Base-by-base conservation (phyloP, 30 jellyfish, hydroid and myxozoan species). In the Turritopsis dohrnii region DNA sequence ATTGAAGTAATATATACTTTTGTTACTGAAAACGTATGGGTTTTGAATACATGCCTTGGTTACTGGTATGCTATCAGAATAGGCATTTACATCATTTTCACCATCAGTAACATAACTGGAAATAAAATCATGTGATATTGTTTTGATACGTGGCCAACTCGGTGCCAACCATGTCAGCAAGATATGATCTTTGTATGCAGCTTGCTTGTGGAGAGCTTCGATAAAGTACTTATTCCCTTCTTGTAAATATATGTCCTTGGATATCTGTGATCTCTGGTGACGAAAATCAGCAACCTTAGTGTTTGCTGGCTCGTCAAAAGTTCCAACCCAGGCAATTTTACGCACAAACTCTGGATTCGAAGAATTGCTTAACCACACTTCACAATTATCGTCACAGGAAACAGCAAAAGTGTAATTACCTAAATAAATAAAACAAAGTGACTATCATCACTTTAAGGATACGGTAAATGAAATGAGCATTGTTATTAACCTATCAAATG, bases 131-230 rank as follows among this genome's bases (percentile, higher is more conserved):
- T 88, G 31, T 27, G 53, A 71, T 22, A 92, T 84, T 20, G 79
- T 72, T 81, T 82, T 84, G 71, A 82, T 82, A 27, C 74, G 76
- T n/a, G 76, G 82, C 71, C 88, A 60, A n/a, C 90, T 85, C 0
- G 98, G 98, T 23, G 95, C 96, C 72, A 86, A 83, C 98, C 98
- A 92, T 21, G 96, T 90, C 24, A 92, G 90, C 8, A 92, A 83
- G 53, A 92, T 76, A 74, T 92, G 96, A 75, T 88, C 96, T 22
- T 84, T 77, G 65, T 66, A 84, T 0, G 93, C 96, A 27, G 79
- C 80, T 82, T 92, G 98, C 69, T 92, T 92, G 77, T 92, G 98
- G 54, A 92, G 65, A 7, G 83, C 93, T 79, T 92, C 98, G 52
- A 92, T 81, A 82, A 28, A 92, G 87, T 92, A 92, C 74, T 72